phyloP scores from a whole-genome alignment of 2,113 vertebrate species.

The Pycnonotus jocosus region DNA sequence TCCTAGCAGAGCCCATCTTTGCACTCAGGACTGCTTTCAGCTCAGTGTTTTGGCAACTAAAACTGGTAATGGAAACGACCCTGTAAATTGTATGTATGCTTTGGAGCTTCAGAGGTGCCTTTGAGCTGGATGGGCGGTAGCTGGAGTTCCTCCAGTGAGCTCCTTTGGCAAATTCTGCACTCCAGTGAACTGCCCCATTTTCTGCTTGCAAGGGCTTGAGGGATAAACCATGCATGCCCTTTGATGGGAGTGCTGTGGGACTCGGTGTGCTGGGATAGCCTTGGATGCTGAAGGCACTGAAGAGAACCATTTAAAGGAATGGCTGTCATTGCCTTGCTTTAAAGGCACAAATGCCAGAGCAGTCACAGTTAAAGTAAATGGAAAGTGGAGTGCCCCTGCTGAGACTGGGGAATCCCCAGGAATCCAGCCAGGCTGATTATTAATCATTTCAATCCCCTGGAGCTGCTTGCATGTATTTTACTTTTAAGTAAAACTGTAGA shows the following conservation, averaged over 20 bases:
- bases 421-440: background rate
- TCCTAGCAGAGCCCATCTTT: background rate
- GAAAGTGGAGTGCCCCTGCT: background rate
- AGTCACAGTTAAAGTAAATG: background rate
- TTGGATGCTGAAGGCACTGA: background rate
- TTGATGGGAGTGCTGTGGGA: background rate
- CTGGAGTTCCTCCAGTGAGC: background rate
- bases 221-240: background rate
- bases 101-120: background rate
- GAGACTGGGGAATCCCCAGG: background rate
- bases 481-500: background rate
- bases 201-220: background rate
- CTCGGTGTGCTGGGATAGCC: background rate
- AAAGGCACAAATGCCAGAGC: background rate
- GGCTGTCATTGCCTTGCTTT: background rate
- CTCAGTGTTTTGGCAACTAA: background rate
- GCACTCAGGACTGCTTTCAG: background rate
- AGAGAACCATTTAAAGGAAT: background rate
- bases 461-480: background rate
- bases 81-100: rapidly evolving
- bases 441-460: background rate
- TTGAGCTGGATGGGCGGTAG: background rate
- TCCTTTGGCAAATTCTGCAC: background rate
- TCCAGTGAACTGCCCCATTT: background rate
- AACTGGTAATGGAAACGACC: background rate